Percentiles rank a stretch among this genome's conserved stretches.
phyloP scores from a whole-genome alignment of 2,797 vertebrate species.

The Chaetodon trifasciatus region DNA sequence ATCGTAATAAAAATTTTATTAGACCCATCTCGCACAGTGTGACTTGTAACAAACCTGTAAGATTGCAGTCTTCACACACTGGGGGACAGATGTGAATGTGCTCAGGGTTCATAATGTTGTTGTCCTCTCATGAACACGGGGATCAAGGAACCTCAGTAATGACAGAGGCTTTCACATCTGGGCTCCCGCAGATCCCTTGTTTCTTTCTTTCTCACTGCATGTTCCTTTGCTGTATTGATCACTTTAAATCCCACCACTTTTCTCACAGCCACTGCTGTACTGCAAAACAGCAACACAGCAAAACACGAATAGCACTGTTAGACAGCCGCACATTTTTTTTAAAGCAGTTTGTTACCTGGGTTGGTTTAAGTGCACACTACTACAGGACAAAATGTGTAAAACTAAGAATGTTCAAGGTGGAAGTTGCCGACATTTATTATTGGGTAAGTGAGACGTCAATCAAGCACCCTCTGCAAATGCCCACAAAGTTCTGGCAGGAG shows the following conservation, averaged over 20 bases:
- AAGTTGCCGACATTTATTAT: not conserved
- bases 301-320: no score
- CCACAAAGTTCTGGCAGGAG: conserved; percentile 1
- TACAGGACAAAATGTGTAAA: not conserved
- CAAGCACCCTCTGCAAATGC: not conserved
- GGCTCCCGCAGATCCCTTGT: not conserved
- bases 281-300: not conserved
- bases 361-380: not conserved
- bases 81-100: not conserved
- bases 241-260: not conserved
- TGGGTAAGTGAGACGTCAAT: not conserved
- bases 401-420: not conserved
- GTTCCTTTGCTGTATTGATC: not conserved
- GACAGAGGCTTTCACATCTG: conserved; percentile 2
- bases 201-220: not conserved
- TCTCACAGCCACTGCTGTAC: not conserved
- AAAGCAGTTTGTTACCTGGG: not conserved
- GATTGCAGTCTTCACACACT: not conserved
- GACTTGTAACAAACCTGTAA: not conserved
- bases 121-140: conserved; percentile 1
- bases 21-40: not conserved
- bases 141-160: conserved; percentile 8
- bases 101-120: not conserved
- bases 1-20: not conserved
- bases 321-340: not conserved